Conservation (phyloP, 1,140 invertebrate species). For the Macrobrachium rosenbergii region DNA sequence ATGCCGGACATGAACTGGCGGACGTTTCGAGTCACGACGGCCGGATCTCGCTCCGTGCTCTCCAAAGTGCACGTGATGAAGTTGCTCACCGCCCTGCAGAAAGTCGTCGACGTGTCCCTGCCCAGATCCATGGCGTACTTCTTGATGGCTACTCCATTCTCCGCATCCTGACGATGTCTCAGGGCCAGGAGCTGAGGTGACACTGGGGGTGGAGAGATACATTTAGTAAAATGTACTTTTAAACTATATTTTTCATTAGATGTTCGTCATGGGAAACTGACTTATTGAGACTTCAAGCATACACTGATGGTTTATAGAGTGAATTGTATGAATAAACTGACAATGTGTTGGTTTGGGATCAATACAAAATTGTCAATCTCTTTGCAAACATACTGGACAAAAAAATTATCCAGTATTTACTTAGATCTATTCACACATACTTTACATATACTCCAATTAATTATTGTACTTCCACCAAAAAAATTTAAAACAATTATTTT, state of each 20-base stretch:
- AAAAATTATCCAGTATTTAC: no score
- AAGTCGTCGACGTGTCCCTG: slow-evolving; percentile 86
- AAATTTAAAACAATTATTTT: no score
- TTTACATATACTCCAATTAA: no score
- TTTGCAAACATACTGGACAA: no score
- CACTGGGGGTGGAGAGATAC: slow-evolving; percentile 73
- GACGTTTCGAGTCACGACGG: slow-evolving; percentile 92
- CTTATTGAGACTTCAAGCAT: no score
- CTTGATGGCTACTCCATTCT: slow-evolving; percentile 78
- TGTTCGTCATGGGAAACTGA: no score
- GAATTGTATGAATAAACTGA: no score
- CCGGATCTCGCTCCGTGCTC: slow-evolving; percentile 88
- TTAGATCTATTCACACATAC: no score
- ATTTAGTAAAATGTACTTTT: background rate
- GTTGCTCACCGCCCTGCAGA: slow-evolving; percentile 91
- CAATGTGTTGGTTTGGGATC: no score
- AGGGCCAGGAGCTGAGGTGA: slow-evolving; percentile 80
- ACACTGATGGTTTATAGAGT: no score
- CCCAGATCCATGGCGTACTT: slow-evolving; percentile 86
- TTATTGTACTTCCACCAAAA: no score
- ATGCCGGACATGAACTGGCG: slow-evolving; percentile 98
- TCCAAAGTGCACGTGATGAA: slow-evolving; percentile 95
- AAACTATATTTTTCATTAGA: background rate
- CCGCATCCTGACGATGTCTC: slow-evolving; percentile 70
- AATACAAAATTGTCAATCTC: no score